Base-by-base conservation (phyloP, 2,113 vertebrate species). In the Sceloporus undulatus region DNA sequence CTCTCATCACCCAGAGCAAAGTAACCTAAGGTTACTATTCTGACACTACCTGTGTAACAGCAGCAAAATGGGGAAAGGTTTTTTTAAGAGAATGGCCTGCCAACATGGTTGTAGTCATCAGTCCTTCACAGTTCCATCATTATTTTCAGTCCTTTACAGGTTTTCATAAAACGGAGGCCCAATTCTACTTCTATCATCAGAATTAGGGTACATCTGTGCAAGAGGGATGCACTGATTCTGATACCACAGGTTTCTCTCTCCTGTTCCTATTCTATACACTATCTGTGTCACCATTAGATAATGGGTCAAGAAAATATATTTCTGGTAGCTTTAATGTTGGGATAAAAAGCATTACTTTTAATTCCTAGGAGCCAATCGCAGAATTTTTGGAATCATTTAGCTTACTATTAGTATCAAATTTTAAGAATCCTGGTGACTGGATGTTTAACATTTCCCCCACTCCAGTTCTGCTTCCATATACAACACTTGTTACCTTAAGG, bases 41-140 rank as follows among this genome's bases (percentile, higher is more conserved):
- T 18, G 40, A 23, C 25, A 62, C 52, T 1, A 18, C 27, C 42
- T 54, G 9, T 80, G 19, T 27, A 71, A n/a, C 1, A 27, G 74
- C 54, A 62, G 25, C 38, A 62, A 79, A 74, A 11, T 48, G 7
- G 38, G 21, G 71, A 18, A 6, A 65, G 80, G 66, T 23, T 1
- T 54, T 59, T 82, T 74, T 25, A 19, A 62, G 52, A 87, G 86
- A 82, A 75, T 73, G 79, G 38, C 71, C 86, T 87, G 86, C 79
- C 71, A 66, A 54, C 79, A 82, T 34, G 70, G 70, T 62, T 62
- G 5, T 74, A 21, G 38, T 74, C 25, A 18, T 18, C 8, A 40
- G 14, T 14, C 4, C 2, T 27, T 19, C 6, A 38, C 9, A 7
- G 68, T n/a, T 10, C 2, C 10, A 14, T 52, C 38, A 76, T 7